Base-by-base conservation (phyloP, 2,113 vertebrate species). In the Eonycteris spelaea region DNA sequence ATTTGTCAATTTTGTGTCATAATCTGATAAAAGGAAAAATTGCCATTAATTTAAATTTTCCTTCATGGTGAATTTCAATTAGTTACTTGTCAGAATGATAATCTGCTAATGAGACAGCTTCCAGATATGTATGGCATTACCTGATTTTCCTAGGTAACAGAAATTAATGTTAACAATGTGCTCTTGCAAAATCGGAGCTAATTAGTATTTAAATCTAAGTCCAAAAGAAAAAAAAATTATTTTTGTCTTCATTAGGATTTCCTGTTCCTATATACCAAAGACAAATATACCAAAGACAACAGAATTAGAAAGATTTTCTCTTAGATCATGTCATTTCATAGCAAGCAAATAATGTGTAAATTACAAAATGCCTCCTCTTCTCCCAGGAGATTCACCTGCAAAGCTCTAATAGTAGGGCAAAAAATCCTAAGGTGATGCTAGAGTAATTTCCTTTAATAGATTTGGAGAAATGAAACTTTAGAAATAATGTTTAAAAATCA, bases 61-160 rank as follows among this genome's bases (percentile, higher is more conserved):
- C 45, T 90, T 95, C 45, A n/a, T 61, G 67, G 55, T 59, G 77
- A 87, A 91, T 87, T 87, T 93, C 61, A 95, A 59, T 90, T 71
- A 75, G 55, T 30, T 73, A 90, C 22, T 68, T 90, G 75, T 53
- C 80, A 77, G 18, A 86, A 85, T 8, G 13, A 82, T 53, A 68
- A 82, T 77, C 59, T 82, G 28, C 48, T 86, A 86, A 86, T 70
- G 86, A 93, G 65, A 80, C 45, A 71, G 74, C 67, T 86, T 87
- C 16, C 38, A 86, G 61, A 71, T 59, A 38, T n/a, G 68, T 89
- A 57, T 6, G 57, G 61, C 63, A 73, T 45, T 83, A 74, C 93
- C 68, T 87, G 43, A 67, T 83, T 78, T 97, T 97, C 95, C 75
- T 86, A 83, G 26, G 38, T 82, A 92, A 77, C 43, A 82, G 73